Evolutionary conservation across 1,140 invertebrate genomes (phyloP).

Genomic region (Drosophila sp.): DNA sequence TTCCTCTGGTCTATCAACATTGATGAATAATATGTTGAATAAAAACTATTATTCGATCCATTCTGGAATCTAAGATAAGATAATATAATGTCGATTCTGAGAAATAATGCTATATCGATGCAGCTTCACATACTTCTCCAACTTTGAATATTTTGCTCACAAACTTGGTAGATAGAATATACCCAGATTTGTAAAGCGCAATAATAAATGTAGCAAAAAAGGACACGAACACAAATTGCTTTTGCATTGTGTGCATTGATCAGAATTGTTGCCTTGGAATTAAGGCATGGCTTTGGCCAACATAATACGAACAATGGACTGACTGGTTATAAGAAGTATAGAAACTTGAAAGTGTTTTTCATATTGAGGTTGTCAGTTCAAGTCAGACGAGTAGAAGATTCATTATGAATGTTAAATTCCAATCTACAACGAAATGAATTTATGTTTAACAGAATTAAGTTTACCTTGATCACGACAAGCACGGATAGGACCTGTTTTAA

Average conservation of each 20-base stretch:
- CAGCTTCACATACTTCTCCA: too few relatives aligned
- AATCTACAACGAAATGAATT: conserved; percentile 16
- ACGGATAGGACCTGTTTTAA: background rate
- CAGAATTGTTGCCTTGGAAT: conserved; percentile 25
- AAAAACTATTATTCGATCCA: too few relatives aligned
- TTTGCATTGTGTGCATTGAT: conserved; percentile 35
- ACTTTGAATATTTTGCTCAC: too few relatives aligned
- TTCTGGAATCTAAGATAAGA: too few relatives aligned
- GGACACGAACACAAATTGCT: conserved; percentile 42
- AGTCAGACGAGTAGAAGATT: conserved; percentile 1
- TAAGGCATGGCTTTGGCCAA: conserved; percentile 28
- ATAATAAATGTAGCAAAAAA: conserved; percentile 18
- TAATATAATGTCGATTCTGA: too few relatives aligned
- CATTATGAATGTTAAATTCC: conserved; percentile 22
- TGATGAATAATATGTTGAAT: too few relatives aligned
- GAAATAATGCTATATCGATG: too few relatives aligned
- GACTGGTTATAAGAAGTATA: conserved; percentile 10
- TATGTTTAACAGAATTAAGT: conserved; percentile 30
- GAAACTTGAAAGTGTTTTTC: conserved; percentile 17
- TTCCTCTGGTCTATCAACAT: too few relatives aligned
- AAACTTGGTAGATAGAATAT: too few relatives aligned
- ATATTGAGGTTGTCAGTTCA: conserved; percentile 2
- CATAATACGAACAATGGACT: background rate
- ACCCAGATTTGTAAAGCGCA: background rate
- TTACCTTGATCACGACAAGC: conserved; percentile 29